Evolutionary conservation across 2,797 vertebrate genomes (phyloP).

Genomic region (Hipposideros larvatus): DNA sequence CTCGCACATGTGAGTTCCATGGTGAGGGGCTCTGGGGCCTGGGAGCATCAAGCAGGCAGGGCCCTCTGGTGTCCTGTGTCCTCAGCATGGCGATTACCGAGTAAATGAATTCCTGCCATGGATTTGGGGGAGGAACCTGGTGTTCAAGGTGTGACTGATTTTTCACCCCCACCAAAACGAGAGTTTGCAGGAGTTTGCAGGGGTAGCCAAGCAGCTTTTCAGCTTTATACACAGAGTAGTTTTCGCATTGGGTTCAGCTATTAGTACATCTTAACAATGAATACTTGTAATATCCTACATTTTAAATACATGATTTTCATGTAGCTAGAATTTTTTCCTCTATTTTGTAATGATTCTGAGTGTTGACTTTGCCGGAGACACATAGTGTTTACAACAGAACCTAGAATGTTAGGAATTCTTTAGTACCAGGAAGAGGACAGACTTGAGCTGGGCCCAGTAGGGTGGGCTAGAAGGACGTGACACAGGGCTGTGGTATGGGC

Average conservation of each 20-base stretch:
- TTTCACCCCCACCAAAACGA: background rate
- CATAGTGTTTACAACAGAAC: background rate
- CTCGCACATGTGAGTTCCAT: background rate
- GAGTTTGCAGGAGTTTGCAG: background rate
- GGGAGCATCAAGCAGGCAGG: background rate
- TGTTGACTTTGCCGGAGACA: background rate
- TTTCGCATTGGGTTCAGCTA: background rate
- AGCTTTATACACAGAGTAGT: background rate
- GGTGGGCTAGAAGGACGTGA: background rate
- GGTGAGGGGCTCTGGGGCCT: background rate
- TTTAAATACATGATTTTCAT: constrained; percentile 5
- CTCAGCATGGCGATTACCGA: background rate
- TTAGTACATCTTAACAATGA: background rate
- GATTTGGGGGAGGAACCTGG: background rate
- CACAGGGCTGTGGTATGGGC: background rate
- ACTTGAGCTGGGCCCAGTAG: background rate
- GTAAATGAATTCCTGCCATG: background rate
- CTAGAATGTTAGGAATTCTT: background rate
- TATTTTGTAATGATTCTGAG: background rate
- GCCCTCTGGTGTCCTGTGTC: background rate
- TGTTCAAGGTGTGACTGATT: background rate
- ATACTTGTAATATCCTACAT: background rate
- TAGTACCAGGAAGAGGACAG: background rate
- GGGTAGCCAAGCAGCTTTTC: background rate
- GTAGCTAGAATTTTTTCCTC: background rate